phyloP scores from a whole-genome alignment of 2,113 vertebrate genomes.

The Rhizomys pruinosus region DNA sequence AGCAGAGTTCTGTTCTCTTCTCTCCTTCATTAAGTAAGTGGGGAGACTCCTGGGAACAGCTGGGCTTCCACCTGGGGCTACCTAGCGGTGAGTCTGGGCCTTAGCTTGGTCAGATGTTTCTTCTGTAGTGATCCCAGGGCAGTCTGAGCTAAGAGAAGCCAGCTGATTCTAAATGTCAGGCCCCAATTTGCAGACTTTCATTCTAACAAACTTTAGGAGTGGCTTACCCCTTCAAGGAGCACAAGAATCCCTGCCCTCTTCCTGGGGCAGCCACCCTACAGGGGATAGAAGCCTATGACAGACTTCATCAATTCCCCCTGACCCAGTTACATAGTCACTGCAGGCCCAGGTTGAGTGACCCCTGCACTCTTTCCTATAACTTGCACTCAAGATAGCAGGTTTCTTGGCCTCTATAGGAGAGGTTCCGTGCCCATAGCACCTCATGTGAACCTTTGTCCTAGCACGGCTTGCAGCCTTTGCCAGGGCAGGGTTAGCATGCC shows the following conservation, averaged over 20 bases:
- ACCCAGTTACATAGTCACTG: constrained; percentile 30
- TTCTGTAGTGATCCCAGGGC: constrained; percentile 5
- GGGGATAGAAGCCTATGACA: constrained; percentile 8
- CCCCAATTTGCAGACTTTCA: constrained; percentile 51
- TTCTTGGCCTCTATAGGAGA: neutral
- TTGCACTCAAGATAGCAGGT: neutral
- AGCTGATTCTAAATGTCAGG: constrained; percentile 27
- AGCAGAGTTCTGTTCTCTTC: constrained; percentile 54
- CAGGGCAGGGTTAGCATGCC: constrained; percentile 74
- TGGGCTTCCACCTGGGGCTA: constrained; percentile 12
- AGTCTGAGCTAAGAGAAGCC: neutral
- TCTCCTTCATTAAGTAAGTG: constrained; percentile 57
- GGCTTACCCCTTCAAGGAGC: constrained; percentile 67
- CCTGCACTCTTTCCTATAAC: neutral
- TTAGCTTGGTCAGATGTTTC: neutral
- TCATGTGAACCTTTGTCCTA: constrained; percentile 27
- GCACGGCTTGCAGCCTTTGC: constrained; percentile 58
- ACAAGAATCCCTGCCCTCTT: constrained; percentile 52
- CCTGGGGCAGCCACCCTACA: neutral
- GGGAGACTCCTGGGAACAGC: neutral
- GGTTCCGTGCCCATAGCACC: constrained; percentile 43
- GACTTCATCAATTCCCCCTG: neutral
- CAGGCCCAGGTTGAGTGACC: constrained; percentile 10
- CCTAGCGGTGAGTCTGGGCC: neutral
- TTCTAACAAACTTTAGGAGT: constrained; percentile 26